phyloP scores from a whole-genome alignment of 2,113 vertebrate genomes.

The Leiothrix lutea region DNA sequence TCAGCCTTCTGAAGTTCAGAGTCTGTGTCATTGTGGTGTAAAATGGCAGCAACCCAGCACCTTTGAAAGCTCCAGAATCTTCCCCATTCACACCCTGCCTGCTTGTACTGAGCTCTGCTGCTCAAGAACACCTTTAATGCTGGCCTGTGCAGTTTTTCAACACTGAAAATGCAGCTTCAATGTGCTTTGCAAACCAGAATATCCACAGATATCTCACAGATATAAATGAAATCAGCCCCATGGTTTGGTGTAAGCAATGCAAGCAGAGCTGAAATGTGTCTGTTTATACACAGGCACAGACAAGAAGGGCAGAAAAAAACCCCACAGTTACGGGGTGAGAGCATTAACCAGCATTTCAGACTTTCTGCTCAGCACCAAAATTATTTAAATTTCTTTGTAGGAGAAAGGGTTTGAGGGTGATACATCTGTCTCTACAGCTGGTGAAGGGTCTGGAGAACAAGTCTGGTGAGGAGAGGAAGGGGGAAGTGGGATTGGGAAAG shows the following conservation, averaged over 20 bases:
- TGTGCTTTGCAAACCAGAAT: neutral
- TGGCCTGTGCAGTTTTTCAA: neutral
- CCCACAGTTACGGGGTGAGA: neutral
- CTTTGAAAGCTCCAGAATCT: neutral
- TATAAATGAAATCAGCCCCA: neutral
- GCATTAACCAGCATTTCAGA: neutral
- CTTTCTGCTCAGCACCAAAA: neutral
- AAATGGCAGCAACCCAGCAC: accelerated
- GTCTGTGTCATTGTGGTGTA: too few relatives aligned
- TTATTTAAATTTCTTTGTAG: neutral
- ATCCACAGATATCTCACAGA: accelerated
- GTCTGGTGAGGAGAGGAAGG: neutral
- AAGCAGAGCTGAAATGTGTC: neutral
- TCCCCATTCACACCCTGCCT: neutral
- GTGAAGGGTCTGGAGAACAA: neutral
- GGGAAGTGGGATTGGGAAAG: neutral
- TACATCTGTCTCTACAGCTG: neutral
- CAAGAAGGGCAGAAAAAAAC: neutral
- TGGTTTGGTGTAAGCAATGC: accelerated
- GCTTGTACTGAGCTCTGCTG: neutral
- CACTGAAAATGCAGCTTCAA: neutral
- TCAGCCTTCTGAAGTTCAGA: too few relatives aligned
- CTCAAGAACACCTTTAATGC: neutral
- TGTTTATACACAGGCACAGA: neutral
- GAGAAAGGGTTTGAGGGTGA: neutral